Percentiles rank a stretch among this genome's conserved stretches.
phyloP scores from a whole-genome alignment of 92 coral and sea anemone species.

The Parazoanthus darwini region DNA sequence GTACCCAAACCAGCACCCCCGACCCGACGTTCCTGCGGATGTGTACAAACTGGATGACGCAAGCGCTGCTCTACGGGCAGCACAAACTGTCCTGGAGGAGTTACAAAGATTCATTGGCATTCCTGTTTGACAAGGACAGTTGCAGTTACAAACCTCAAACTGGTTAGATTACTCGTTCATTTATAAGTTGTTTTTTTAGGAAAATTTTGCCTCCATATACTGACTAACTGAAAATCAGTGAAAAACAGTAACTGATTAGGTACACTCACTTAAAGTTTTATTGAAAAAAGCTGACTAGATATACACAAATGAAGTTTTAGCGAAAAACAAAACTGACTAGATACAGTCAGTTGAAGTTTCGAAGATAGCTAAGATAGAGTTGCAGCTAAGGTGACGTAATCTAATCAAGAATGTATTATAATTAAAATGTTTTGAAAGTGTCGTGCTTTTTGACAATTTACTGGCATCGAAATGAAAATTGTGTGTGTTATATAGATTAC shows the following conservation, averaged over 20 bases:
- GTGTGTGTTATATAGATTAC: too few relatives aligned
- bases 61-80: conserved; percentile 56
- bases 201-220: not conserved
- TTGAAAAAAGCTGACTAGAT: too few relatives aligned
- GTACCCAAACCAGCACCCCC: conserved; percentile 72
- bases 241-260: not conserved
- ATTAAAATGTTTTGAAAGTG: too few relatives aligned
- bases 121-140: not conserved
- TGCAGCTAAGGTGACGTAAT: too few relatives aligned
- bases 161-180: not conserved
- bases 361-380: too few relatives aligned
- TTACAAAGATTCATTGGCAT: conserved; percentile 64
- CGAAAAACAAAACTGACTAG: not conserved
- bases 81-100: conserved; percentile 44
- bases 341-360: not conserved
- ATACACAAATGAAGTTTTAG: too few relatives aligned
- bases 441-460: too few relatives aligned
- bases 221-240: not conserved
- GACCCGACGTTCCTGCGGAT: conserved; percentile 68
- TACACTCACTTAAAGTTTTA: not conserved
- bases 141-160: not conserved
- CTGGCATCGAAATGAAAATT: too few relatives aligned
- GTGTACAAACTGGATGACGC: conserved; percentile 67
- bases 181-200: too few relatives aligned
- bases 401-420: too few relatives aligned